phyloP scores from a whole-genome alignment of 2,113 vertebrate genomes.

The Oplegnathus fasciatus region DNA sequence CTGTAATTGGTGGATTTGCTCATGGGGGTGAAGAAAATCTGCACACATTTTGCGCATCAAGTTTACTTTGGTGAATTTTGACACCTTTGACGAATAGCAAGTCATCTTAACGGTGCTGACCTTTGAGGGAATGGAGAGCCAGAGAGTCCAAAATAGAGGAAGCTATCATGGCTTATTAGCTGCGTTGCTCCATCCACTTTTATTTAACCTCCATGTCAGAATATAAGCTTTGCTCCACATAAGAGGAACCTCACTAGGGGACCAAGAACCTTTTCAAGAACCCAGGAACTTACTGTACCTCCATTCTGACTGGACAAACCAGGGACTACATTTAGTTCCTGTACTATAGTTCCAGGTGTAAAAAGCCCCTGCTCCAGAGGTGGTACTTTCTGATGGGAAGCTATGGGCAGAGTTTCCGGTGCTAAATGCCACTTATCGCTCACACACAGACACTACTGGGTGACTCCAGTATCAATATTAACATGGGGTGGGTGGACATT shows the following conservation, averaged over 20 bases:
- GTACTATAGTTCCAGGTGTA: background rate
- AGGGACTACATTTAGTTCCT: background rate
- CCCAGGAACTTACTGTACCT: background rate
- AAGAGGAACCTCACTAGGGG: background rate
- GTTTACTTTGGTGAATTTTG: background rate
- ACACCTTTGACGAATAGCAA: background rate
- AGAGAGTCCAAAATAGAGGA: background rate
- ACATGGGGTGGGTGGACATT: too few species aligned
- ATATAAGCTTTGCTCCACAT: background rate
- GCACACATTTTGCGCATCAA: background rate
- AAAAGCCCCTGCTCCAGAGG: too few species aligned
- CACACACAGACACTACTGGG: too few species aligned
- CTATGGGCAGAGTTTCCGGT: too few species aligned
- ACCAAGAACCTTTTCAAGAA: background rate
- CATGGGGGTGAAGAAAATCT: too few species aligned
- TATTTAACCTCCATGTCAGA: background rate
- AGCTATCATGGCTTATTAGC: background rate
- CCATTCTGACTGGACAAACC: too few species aligned
- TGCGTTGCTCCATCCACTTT: background rate
- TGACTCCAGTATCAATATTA: too few species aligned
- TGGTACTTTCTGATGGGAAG: too few species aligned
- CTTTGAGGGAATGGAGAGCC: background rate
- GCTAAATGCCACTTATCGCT: too few species aligned
- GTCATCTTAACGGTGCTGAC: background rate
- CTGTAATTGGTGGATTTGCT: background rate